phyloP scores from a whole-genome alignment of 2,888 invertebrate genomes.

The Eretmocerus hayati region DNA sequence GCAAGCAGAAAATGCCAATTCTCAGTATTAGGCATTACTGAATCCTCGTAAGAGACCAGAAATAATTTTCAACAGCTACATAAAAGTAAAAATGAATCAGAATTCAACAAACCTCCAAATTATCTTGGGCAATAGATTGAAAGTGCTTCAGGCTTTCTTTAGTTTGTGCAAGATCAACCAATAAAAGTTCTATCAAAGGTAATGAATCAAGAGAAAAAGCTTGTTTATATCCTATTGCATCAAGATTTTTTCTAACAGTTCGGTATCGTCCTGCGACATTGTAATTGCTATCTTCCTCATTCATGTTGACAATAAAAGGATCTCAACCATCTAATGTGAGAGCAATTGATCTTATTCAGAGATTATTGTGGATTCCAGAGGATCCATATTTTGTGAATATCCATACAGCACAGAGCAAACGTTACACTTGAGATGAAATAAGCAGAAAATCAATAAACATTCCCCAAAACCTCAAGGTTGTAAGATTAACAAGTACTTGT shows the following conservation, averaged over 20 bases:
- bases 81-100: not conserved
- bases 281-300: constrained; percentile 29
- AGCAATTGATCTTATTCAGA: no score
- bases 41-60: not conserved
- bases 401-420: no score
- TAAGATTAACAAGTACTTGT: no score
- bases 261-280: constrained; percentile 40
- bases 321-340: no score
- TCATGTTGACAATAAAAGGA: no score
- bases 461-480: no score
- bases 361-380: no score
- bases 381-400: no score
- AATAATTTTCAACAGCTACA: not conserved
- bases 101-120: constrained; percentile 52
- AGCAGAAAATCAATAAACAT: no score
- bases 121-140: constrained; percentile 67
- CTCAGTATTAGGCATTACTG: not conserved
- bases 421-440: no score
- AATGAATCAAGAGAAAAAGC: constrained; percentile 68
- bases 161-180: constrained; percentile 78
- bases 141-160: constrained; percentile 82
- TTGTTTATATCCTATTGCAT: constrained; percentile 76
- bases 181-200: constrained; percentile 70
- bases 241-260: constrained; percentile 64
- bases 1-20: no score